A percentile compares a stretch with the other conserved stretches of the same genome.
Conservation (phyloP, 1,140 invertebrate species). For the Scaptomyza montana region DNA sequence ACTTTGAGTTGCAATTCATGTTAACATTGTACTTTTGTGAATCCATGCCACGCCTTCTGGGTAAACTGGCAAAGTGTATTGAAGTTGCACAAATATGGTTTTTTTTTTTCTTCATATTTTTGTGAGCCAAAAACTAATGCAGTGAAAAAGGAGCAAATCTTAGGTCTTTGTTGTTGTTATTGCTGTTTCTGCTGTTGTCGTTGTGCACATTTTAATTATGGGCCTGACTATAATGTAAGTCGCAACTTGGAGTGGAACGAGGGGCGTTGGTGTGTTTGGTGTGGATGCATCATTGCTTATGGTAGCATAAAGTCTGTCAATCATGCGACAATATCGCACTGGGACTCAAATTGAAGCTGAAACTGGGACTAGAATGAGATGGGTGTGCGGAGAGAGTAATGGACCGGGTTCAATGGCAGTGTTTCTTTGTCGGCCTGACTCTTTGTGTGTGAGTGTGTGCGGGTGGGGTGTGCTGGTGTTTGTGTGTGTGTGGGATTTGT, state of each 20-base stretch:
- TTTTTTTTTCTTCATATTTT: not conserved
- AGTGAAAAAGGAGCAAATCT: constrained; percentile 10
- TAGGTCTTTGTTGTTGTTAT: not conserved
- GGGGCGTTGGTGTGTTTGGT: not conserved
- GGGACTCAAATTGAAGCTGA: constrained; percentile 22
- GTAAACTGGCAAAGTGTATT: constrained; percentile 4
- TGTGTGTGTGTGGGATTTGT: constrained; percentile 27
- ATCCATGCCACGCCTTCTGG: not conserved
- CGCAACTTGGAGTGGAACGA: constrained; percentile 6
- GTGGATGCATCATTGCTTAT: constrained; percentile 17
- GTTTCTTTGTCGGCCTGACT: not conserved
- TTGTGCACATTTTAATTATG: constrained; percentile 62
- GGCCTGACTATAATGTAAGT: constrained; percentile 42
- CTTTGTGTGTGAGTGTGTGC: constrained; percentile 8
- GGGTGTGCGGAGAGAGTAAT: not conserved
- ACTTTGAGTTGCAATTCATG: not conserved
- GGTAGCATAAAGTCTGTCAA: constrained; percentile 52
- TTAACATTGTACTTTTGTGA: not conserved
- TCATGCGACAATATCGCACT: constrained; percentile 46
- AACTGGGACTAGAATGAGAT: not conserved
- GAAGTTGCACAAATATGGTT: constrained; percentile 9
- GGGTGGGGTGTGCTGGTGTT: constrained; percentile 8
- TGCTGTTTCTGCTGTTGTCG: constrained; percentile 3
- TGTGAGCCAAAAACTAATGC: constrained; percentile 27
- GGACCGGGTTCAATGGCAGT: constrained; percentile 31